Evolutionary conservation across 2,797 vertebrate genomes (phyloP).

Genomic region (Cyclura pinguis): DNA sequence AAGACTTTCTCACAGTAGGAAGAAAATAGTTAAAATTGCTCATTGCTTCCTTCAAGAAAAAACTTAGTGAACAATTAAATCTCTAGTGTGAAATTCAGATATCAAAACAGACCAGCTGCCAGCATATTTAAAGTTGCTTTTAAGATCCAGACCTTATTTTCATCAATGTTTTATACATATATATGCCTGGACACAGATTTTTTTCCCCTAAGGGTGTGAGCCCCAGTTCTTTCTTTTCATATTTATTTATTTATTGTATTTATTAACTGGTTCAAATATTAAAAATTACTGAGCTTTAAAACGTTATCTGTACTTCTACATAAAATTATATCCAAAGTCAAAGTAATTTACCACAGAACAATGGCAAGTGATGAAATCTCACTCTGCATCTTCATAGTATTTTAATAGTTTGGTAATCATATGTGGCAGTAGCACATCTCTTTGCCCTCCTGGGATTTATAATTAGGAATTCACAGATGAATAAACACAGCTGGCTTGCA

Average conservation of each 20-base stretch:
- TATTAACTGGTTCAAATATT: background rate
- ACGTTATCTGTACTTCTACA: conserved; percentile 6
- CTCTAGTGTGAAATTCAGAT: too few relatives aligned
- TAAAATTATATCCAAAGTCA: background rate
- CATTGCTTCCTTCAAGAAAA: too few relatives aligned
- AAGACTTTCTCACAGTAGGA: too few relatives aligned
- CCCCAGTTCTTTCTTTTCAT: background rate
- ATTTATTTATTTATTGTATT: background rate
- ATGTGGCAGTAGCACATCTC: background rate
- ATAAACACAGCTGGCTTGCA: conserved; percentile 21
- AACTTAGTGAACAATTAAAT: too few relatives aligned
- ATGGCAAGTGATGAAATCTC: background rate
- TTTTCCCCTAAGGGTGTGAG: background rate
- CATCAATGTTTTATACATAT: background rate
- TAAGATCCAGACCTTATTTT: too few relatives aligned
- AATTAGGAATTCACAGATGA: conserved; percentile 36
- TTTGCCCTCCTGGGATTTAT: conserved; percentile 6
- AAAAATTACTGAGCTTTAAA: background rate
- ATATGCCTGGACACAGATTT: background rate
- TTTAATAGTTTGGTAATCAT: conserved; percentile 27
- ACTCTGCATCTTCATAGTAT: conserved; percentile 6
- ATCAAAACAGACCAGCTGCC: background rate
- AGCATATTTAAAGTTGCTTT: background rate
- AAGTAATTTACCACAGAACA: conserved; percentile 12
- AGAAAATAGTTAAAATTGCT: too few relatives aligned